A percentile compares a stretch with the other conserved stretches of the same genome.
Conservation (phyloP, 2,888 invertebrate genomes). For the Diabrotica balteata region DNA sequence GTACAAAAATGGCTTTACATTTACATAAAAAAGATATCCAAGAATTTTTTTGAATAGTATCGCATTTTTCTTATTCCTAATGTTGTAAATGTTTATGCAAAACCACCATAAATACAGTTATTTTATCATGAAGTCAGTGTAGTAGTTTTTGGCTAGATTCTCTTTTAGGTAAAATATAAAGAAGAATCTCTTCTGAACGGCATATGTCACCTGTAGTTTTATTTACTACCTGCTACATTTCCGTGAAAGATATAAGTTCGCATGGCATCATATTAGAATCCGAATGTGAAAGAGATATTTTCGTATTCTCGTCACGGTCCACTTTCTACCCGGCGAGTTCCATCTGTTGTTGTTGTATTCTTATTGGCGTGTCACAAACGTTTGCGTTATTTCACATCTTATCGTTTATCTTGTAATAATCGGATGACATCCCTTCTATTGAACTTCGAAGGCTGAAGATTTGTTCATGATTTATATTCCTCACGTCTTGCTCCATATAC, state of each 20-base stretch:
- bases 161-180: too few relatives aligned
- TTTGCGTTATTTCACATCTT: slow-evolving; percentile 46
- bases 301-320: slow-evolving; percentile 44
- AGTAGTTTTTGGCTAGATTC: too few relatives aligned
- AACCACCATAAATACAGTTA: too few relatives aligned
- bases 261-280: slow-evolving; percentile 13
- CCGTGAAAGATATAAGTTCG: slow-evolving; percentile 8
- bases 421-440: slow-evolving; percentile 42
- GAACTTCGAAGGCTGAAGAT: slow-evolving; percentile 22
- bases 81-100: too few relatives aligned
- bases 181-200: too few relatives aligned
- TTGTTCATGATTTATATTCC: slow-evolving; percentile 17
- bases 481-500: slow-evolving; percentile 2
- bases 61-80: too few relatives aligned
- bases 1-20: too few relatives aligned
- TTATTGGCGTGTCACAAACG: slow-evolving; percentile 44
- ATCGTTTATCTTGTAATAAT: slow-evolving; percentile 47
- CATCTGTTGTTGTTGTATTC: slow-evolving; percentile 42
- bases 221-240: not conserved
- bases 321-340: slow-evolving; percentile 44
- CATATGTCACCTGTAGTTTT: too few relatives aligned
- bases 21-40: too few relatives aligned
- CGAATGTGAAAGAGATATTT: slow-evolving; percentile 7
- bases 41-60: too few relatives aligned
- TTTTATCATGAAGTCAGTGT: too few relatives aligned